Conservation (phyloP, 2,888 invertebrate species). For the Alviniconcha strummeri region DNA sequence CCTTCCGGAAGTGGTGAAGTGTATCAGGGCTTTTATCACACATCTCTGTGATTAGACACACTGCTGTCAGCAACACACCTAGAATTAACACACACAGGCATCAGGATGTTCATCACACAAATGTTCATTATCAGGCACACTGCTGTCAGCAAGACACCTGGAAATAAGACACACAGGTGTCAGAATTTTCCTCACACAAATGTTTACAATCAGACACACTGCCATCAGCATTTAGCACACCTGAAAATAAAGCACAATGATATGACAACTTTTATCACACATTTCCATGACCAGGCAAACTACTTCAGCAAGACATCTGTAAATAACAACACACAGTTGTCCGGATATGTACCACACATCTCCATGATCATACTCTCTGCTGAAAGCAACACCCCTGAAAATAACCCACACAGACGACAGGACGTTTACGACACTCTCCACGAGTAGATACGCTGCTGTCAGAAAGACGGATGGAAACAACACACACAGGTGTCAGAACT, state of each 20-base stretch:
- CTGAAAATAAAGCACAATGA: constrained; percentile 77
- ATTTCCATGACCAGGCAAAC: constrained; percentile 98
- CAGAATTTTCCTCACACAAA: constrained; percentile 98
- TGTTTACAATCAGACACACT: constrained; percentile 97
- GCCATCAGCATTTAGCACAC: constrained; percentile 93
- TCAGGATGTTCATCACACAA: constrained; percentile 98
- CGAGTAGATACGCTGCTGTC: too few species aligned
- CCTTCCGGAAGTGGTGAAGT: constrained; percentile 98
- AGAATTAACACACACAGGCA: constrained; percentile 76
- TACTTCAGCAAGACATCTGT: constrained; percentile 81
- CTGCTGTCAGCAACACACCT: constrained; percentile 97
- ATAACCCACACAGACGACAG: too few species aligned
- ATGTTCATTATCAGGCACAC: constrained; percentile 98
- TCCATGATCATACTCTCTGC: constrained; percentile 75
- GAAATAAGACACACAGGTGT: constrained; percentile 78
- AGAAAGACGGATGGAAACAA: too few species aligned
- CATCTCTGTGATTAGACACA: constrained; percentile 99
- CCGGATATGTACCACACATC: too few species aligned
- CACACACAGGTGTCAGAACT: too few species aligned
- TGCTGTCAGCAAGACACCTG: constrained; percentile 96
- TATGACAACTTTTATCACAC: constrained; percentile 97
- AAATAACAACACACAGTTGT: background rate
- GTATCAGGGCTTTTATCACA: constrained; percentile 98
- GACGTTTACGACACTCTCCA: too few species aligned
- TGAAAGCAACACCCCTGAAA: constrained; percentile 93